Evolutionary conservation across 2,888 invertebrate genomes (phyloP).

Genomic region (Andrena haemorrhoa): DNA sequence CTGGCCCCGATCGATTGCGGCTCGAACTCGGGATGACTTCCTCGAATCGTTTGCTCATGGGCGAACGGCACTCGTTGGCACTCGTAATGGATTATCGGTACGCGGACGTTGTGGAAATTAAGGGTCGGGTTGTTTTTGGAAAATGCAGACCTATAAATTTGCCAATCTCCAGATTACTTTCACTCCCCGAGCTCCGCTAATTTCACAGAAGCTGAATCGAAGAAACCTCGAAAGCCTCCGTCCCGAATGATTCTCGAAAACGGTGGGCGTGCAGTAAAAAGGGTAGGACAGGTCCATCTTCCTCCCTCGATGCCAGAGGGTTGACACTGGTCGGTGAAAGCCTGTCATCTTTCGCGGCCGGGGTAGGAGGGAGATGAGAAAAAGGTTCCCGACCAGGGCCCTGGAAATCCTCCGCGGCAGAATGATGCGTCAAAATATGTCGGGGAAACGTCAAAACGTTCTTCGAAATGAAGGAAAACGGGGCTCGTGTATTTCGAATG

Average conservation of each 20-base stretch:
- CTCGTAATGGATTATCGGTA: background rate
- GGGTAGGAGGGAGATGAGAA: slow-evolving; percentile 13
- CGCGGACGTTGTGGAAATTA: background rate
- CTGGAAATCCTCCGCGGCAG: slow-evolving; percentile 58
- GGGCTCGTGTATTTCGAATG: slow-evolving; percentile 23
- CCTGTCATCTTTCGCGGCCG: slow-evolving; percentile 55
- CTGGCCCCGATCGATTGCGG: slow-evolving; percentile 7
- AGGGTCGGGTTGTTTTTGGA: too few relatives aligned
- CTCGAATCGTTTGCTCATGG: slow-evolving; percentile 3
- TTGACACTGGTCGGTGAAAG: slow-evolving; percentile 42
- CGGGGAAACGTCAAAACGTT: slow-evolving; percentile 76
- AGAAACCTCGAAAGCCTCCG: background rate
- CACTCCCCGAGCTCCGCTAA: too few relatives aligned
- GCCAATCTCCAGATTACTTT: too few relatives aligned
- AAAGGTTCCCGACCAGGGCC: slow-evolving; percentile 33
- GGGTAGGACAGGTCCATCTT: background rate
- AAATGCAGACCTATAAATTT: too few relatives aligned
- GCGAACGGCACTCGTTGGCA: background rate
- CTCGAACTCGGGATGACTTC: background rate
- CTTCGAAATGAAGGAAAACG: slow-evolving; percentile 42
- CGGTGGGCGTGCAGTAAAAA: background rate
- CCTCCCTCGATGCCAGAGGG: background rate
- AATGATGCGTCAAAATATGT: slow-evolving; percentile 78
- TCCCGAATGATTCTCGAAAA: background rate
- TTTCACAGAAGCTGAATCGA: too few relatives aligned